A percentile compares a stretch with the other conserved stretches of the same genome.
phyloP scores from a whole-genome alignment of 2,113 vertebrate species.

The Saguinus midas region DNA sequence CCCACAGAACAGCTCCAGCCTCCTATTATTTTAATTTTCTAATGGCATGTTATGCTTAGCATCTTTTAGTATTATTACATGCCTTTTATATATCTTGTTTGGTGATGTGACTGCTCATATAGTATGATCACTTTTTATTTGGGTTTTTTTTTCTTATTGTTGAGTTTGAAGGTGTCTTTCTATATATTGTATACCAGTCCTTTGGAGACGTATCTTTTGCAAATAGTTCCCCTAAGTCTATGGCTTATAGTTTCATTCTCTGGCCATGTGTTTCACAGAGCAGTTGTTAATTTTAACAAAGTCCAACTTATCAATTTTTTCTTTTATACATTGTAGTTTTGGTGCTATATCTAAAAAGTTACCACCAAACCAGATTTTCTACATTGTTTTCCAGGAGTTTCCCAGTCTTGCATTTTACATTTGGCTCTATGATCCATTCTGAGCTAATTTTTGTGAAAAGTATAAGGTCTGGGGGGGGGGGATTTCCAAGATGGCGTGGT shows the following conservation, averaged over 20 bases:
- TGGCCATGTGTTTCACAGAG: neutral
- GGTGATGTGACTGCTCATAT: neutral
- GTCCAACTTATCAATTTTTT: neutral
- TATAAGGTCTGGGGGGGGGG: neutral
- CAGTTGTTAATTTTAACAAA: neutral
- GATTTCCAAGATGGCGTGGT: too few species aligned
- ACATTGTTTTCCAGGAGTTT: neutral
- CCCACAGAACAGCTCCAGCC: conserved; percentile 56
- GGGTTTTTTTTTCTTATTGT: neutral
- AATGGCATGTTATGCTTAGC: neutral
- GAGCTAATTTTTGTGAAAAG: neutral
- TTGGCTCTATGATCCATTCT: neutral
- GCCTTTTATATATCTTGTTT: neutral
- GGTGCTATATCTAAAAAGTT: neutral
- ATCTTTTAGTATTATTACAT: neutral
- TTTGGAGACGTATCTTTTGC: neutral
- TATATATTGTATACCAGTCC: neutral
- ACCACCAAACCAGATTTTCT: neutral
- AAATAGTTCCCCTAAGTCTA: neutral
- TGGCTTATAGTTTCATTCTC: neutral
- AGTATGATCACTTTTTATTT: neutral
- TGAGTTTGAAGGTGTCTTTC: neutral
- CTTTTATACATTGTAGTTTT: neutral
- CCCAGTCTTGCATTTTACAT: neutral
- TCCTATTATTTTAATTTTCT: neutral